phyloP scores from a whole-genome alignment of 2,797 vertebrate genomes.

The Emys orbicularis region DNA sequence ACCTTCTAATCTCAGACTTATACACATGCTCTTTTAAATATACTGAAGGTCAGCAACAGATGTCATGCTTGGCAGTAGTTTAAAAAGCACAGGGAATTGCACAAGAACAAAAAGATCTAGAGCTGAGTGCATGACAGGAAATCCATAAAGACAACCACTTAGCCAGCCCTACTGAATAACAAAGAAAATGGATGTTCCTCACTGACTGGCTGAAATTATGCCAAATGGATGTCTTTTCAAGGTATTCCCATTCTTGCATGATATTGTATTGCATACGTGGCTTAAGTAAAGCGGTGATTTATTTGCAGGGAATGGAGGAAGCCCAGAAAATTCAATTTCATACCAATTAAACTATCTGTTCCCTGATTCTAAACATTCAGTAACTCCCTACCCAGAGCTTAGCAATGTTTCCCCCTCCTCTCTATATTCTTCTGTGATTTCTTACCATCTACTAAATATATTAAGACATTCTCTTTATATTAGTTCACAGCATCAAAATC shows the following conservation, averaged over 20 bases:
- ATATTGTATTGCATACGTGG: neutral
- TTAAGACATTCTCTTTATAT: neutral
- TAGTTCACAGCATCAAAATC: neutral
- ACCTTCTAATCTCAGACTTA: slow-evolving; percentile 19
- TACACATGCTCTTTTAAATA: neutral
- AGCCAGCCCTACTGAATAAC: neutral
- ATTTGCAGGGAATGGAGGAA: neutral
- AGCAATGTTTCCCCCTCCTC: neutral
- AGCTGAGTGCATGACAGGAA: neutral
- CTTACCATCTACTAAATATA: slow-evolving; percentile 3
- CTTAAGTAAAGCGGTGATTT: neutral
- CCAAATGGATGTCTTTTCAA: neutral
- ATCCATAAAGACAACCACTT: neutral
- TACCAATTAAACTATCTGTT: neutral
- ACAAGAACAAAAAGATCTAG: neutral
- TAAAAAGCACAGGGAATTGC: neutral
- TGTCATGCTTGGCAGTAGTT: neutral
- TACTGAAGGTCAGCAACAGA: slow-evolving; percentile 30
- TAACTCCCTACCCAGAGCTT: neutral
- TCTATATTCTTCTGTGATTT: neutral
- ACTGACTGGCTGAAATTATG: neutral
- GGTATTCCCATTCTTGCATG: neutral
- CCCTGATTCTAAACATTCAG: neutral
- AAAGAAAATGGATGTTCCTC: neutral
- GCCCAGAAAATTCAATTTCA: neutral